Evolutionary conservation across 2,888 invertebrate species (phyloP).

Genomic region (Chalcis sispes): DNA sequence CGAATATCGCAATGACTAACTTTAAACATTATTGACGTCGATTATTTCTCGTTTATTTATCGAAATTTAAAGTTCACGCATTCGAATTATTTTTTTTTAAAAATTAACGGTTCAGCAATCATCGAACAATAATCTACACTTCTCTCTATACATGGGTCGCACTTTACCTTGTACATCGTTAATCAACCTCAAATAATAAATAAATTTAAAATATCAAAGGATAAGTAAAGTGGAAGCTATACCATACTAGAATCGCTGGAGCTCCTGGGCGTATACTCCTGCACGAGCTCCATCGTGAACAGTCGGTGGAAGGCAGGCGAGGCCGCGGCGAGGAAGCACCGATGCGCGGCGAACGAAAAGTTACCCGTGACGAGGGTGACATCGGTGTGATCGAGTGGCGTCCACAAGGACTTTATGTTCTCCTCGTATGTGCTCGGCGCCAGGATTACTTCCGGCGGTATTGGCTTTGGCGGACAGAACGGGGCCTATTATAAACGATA

Average conservation of each 20-base stretch:
- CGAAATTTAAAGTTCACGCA: background rate
- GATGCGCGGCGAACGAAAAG: constrained; percentile 89
- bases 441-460: constrained; percentile 87
- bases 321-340: constrained; percentile 89
- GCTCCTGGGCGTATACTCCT: constrained; percentile 86
- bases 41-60: too few species aligned
- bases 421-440: constrained; percentile 88
- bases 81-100: background rate
- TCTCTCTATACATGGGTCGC: too few species aligned
- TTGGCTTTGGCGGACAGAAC: constrained; percentile 94
- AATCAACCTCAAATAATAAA: too few species aligned
- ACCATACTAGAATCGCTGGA: constrained; percentile 96
- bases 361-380: constrained; percentile 90
- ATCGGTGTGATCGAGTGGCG: constrained; percentile 90
- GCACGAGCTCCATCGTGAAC: constrained; percentile 83
- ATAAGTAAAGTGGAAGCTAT: background rate
- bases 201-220: too few species aligned
- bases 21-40: too few species aligned
- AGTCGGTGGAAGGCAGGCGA: constrained; percentile 89
- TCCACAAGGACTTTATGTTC: constrained; percentile 87
- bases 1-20: too few species aligned
- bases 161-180: too few species aligned
- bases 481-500: constrained; percentile 81
- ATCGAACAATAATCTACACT: too few species aligned
- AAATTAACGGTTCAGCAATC: too few species aligned